Percentiles rank a stretch among this genome's conserved stretches.
These are phyloP conservation scores for Oryzias sinensis DNA, from an alignment of 2,797 vertebrate genomes.

Conservation along the genomic window DNA sequence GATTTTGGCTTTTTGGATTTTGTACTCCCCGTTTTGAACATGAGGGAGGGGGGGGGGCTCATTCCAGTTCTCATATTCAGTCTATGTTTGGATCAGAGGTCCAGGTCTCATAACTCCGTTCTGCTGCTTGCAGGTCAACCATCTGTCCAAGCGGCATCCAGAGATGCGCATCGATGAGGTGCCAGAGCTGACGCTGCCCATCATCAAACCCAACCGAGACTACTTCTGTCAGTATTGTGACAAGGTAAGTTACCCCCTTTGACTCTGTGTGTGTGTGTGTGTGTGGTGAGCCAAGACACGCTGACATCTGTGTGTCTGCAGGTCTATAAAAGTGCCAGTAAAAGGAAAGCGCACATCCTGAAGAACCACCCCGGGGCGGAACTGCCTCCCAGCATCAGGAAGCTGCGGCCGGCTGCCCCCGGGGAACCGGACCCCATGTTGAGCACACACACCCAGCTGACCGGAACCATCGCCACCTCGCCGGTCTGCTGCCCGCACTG, in stretches of 20 bases:
- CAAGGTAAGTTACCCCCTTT: conserved; percentile 80
- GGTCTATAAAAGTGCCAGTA: conserved; percentile 99
- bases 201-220: conserved; percentile 99
- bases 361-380: conserved; percentile 98
- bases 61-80: too few relatives aligned
- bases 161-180: conserved; percentile 99
- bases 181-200: conserved; percentile 94
- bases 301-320: conserved; percentile 48
- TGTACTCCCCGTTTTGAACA: too few relatives aligned
- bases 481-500: conserved; percentile 98
- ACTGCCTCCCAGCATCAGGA: conserved; percentile 95
- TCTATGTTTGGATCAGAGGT: background rate
- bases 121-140: conserved; percentile 87
- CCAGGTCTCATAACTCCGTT: background rate
- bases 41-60: too few relatives aligned
- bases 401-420: conserved; percentile 90
- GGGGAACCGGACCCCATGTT: conserved; percentile 98
- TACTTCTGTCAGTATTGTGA: conserved; percentile 99
- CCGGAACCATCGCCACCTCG: conserved; percentile 92
- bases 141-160: conserved; percentile 96
- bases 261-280: too few relatives aligned
- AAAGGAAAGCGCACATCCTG: conserved; percentile 97
- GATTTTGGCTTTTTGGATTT: too few relatives aligned
- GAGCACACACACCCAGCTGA: conserved; percentile 97
- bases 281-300: too few relatives aligned